Percentiles rank a stretch among this genome's conserved stretches.
Conservation (phyloP, 1,140 invertebrate species). For the Drosophila truncata region DNA sequence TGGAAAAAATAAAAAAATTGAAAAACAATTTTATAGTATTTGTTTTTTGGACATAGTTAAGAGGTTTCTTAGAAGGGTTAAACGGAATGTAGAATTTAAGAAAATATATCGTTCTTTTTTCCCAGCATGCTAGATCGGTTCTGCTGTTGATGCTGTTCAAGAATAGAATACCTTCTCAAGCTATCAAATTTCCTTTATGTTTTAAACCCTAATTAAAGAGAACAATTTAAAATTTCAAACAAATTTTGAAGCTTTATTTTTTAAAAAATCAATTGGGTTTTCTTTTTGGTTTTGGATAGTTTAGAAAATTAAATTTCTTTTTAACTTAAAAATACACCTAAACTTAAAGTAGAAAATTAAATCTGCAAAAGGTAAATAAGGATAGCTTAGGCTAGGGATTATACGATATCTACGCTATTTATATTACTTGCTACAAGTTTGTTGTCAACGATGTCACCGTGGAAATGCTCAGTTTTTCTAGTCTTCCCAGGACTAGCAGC, state of each 20-base stretch:
- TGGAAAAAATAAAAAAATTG: conserved; percentile 84
- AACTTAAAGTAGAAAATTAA: not conserved
- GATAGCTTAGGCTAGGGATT: conserved; percentile 3
- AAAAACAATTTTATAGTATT: conserved; percentile 52
- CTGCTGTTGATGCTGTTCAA: too few species aligned
- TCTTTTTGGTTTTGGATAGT: not conserved
- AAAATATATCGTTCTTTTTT: too few species aligned
- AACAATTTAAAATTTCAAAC: not conserved
- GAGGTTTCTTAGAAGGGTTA: too few species aligned
- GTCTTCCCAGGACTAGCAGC: conserved; percentile 61
- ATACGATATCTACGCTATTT: not conserved
- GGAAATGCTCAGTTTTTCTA: conserved; percentile 61
- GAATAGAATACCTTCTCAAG: too few species aligned
- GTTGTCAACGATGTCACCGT: conserved; percentile 67
- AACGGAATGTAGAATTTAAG: too few species aligned
- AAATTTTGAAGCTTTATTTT: not conserved
- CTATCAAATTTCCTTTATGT: too few species aligned
- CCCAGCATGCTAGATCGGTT: too few species aligned
- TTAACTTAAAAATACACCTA: not conserved
- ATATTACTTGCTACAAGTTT: conserved; percentile 48
- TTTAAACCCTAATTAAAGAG: too few species aligned
- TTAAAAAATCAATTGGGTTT: not conserved
- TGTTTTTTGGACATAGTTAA: not conserved
- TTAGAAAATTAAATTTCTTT: not conserved
- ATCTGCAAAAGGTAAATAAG: not conserved